Conservation (phyloP, 2,113 vertebrate species). For the Oceanodroma tethys region DNA sequence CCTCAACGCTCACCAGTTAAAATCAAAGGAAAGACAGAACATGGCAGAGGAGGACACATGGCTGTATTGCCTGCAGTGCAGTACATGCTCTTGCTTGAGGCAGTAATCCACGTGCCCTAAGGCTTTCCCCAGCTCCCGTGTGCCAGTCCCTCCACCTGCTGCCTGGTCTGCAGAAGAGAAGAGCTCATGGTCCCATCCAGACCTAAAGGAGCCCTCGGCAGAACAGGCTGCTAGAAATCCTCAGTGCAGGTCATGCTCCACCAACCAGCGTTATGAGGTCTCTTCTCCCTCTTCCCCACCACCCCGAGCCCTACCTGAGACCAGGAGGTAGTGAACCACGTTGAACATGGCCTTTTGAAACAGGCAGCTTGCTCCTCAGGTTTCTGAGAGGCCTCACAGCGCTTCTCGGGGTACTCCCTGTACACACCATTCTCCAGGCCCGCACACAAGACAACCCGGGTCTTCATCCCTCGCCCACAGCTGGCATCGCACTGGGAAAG, state of each 20-base stretch:
- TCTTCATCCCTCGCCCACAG: slow-evolving; percentile 78
- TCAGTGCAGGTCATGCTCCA: not conserved
- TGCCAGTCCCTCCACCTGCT: not conserved
- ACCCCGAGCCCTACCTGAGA: slow-evolving; percentile 77
- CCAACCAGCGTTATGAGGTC: not conserved
- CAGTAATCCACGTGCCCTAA: not conserved
- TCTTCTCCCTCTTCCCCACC: not conserved
- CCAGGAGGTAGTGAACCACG: slow-evolving; percentile 86
- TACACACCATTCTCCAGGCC: slow-evolving; percentile 78
- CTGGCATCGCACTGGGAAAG: slow-evolving; percentile 75
- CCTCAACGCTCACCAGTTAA: not conserved
- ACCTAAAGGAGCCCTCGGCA: not conserved
- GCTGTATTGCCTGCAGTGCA: not conserved
- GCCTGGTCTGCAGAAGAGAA: not conserved
- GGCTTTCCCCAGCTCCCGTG: accelerated
- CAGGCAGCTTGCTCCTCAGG: slow-evolving; percentile 74
- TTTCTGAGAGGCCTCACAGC: slow-evolving; percentile 60
- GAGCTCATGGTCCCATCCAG: not conserved
- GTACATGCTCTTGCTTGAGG: not conserved
- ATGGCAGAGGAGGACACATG: not conserved
- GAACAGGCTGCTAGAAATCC: not conserved
- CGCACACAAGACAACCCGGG: slow-evolving; percentile 74
- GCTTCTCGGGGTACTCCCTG: slow-evolving; percentile 74
- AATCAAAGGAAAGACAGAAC: not conserved
- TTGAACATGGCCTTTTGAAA: slow-evolving; percentile 82